Evolutionary conservation across 1,140 invertebrate species (phyloP), one percentile per base, ranked within the genome.

Genomic region (Drosophila sturtevanti): DNA sequence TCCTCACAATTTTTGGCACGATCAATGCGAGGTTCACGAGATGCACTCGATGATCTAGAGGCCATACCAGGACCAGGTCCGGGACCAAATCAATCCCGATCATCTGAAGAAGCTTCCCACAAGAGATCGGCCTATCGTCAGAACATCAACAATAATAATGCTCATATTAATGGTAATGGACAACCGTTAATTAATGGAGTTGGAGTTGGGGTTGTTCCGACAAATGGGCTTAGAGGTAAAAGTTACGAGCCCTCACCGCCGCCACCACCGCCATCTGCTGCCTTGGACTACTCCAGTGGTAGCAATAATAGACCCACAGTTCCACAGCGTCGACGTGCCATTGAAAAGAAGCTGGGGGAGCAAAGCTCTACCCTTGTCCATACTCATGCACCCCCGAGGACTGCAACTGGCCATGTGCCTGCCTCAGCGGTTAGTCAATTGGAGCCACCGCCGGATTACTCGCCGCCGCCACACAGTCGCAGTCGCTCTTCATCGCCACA

Each of bases 401-500:
- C 58, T 56, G 51, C 61, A 69, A 5, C 64, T 65, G 6, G 38
- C 52, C 9, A 61, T 41, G 24, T 51, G 64, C 51, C 60, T 34
- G 18, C 16, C 10, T 3, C 16, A 4, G n/a, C 67, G 1, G 27
- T 37, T 4, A 58, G n/a, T 0, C 73, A 87, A 0, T 11, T 80
- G 61, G 95, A 95, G 79, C 95, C 95, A 4, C 94, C 94, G 14
- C 95, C 95, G 1, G 95, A 96, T 81, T 96, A 95, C 81, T 95
- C 95, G 2, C 95, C 95, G 1, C 94, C 94, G 1, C 93, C 94
- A 37, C 92, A 93, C 35, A 93, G 93, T 21, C 81, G 81, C 62
- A 85, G 77, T 55, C 81, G 81, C 18, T 93, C 93, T 68, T 93
- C 93, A 1, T 93, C 93, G 21, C 86, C 90, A 10, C 85, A 84